Percentiles rank a stretch among this genome's conserved stretches.
phyloP scores from a whole-genome alignment of 2,113 vertebrate species.

The Menura novaehollandiae region DNA sequence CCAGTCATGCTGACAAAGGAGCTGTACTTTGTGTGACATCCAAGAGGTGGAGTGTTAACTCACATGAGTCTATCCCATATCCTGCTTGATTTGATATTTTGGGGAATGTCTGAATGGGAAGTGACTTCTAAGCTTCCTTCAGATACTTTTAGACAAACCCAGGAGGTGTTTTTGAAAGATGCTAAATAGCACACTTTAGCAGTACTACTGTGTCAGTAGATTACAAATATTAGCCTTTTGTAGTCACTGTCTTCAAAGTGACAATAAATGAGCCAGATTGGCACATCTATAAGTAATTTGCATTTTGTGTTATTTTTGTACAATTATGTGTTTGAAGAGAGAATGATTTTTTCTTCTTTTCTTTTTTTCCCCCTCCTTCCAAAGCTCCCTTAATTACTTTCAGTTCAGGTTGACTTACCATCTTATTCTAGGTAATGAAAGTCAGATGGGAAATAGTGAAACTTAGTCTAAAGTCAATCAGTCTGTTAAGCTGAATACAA shows the following conservation, averaged over 20 bases:
- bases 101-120: background rate
- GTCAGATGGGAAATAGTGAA: conserved; percentile 37
- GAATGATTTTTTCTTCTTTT: background rate
- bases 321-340: conserved; percentile 2
- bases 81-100: background rate
- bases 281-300: background rate
- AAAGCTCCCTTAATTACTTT: conserved; percentile 49
- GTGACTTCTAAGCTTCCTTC: background rate
- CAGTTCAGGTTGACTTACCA: conserved; percentile 49
- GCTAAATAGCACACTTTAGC: background rate
- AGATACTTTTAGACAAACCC: background rate
- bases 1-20: background rate
- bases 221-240: conserved; percentile 33
- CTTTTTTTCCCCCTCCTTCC: background rate
- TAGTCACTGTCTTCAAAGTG: conserved; percentile 2
- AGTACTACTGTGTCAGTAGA: background rate
- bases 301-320: conserved; percentile 39
- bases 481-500: background rate
- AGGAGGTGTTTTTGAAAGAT: conserved; percentile 3
- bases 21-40: background rate
- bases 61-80: background rate
- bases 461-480: conserved; percentile 32
- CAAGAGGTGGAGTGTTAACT: background rate
- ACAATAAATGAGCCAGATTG: background rate
- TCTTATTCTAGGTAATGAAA: conserved; percentile 49